Evolutionary conservation across 2,888 invertebrate genomes (phyloP).

Genomic region (Anorthoa munda): DNA sequence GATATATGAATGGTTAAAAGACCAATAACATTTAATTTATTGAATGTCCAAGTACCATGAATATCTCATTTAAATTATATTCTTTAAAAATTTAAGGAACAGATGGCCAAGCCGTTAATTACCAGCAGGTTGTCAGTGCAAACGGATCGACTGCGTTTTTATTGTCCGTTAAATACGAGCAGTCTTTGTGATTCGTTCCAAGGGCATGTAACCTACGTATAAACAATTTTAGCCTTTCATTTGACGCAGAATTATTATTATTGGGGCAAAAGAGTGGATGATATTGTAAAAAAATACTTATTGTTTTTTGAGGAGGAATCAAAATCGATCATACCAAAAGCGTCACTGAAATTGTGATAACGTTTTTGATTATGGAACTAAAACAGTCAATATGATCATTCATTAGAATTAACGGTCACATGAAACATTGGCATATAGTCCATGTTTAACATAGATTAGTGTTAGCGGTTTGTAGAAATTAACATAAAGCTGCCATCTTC

Average conservation of each 20-base stretch:
- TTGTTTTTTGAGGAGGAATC: background rate
- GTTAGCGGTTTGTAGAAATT: background rate
- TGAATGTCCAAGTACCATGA: background rate
- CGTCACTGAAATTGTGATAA: background rate
- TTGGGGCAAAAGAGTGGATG: background rate
- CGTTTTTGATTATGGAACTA: background rate
- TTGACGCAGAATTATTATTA: slow-evolving; percentile 1
- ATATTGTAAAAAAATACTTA: background rate
- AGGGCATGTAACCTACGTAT: slow-evolving; percentile 18
- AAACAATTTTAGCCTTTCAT: slow-evolving; percentile 28
- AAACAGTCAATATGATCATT: background rate
- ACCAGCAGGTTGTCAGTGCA: slow-evolving; percentile 21
- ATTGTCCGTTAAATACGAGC: slow-evolving; percentile 18
- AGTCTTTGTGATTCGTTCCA: slow-evolving; percentile 36
- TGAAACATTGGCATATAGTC: background rate
- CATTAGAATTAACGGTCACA: background rate
- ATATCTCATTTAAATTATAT: background rate
- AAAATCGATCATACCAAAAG: background rate
- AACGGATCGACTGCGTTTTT: slow-evolving; percentile 29
- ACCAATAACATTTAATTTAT: background rate
- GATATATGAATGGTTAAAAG: background rate
- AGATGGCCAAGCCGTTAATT: slow-evolving; percentile 12
- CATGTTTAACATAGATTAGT: background rate
- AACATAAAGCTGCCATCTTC: background rate
- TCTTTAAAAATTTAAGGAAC: slow-evolving; percentile 4